Evolutionary conservation across 2,888 invertebrate species (phyloP), one percentile per base, ranked within the genome.

Genomic region (Limnephilus lunatus): DNA sequence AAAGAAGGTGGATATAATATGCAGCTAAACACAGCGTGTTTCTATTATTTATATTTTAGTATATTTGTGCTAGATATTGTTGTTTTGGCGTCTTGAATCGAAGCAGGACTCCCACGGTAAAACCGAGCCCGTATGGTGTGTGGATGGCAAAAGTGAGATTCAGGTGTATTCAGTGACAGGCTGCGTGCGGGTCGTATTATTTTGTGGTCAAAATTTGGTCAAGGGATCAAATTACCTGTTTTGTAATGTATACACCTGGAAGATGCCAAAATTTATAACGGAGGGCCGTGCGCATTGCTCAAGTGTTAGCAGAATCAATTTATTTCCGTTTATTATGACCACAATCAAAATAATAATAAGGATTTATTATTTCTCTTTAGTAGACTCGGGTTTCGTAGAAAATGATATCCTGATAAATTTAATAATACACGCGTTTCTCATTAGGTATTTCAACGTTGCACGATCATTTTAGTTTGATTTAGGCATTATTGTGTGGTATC

Each of bases 201-300:
- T 92, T 87, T 92, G 93, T 90, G 93, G 93, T 93, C 90, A 89
- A 92, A 91, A 68, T 93, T 93, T 93, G 93, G 92, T 93, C 68
- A 91, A 92, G 83, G 91, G 89, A 81, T 93, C 93, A 89, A 90
- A 91, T 93, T 93, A 91, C 93, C 86, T 90, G 85, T 91, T 88
- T 86, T 87, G 93, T 92, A 92, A 92, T 80, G 68, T 90, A 87
- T 90, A 82, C 86, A 86, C 86, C 90, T 85, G 68, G 85, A 92
- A 89, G 81, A 91, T 85, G 85, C 80, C 88, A 80, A 88, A 68
- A 88, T 86, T 91, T 35, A 85, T 85, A 86, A 86, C 44, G 48
- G 80, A 19, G 35, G 80, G 15, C 68, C 85, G 68, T 85, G 19
- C 85, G 11, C 80, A 53, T 35, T 85, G 19, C 85, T 4, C 80